Conservation (phyloP, 1,140 invertebrate genomes). For the Saccostrea glomerata region DNA sequence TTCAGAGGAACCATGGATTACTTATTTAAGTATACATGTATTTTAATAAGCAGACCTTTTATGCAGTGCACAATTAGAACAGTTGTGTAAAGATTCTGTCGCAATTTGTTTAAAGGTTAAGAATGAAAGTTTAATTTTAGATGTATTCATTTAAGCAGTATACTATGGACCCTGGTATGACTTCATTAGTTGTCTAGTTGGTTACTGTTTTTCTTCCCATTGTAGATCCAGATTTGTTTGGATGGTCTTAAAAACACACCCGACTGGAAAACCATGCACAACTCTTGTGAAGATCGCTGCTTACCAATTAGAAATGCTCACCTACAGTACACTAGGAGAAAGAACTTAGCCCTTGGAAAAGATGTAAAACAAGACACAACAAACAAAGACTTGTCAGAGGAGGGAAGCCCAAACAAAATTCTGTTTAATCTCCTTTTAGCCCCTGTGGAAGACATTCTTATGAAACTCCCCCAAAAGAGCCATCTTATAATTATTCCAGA, state of each 20-base stretch:
- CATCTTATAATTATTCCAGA: constrained; percentile 74
- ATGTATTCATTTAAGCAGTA: not conserved
- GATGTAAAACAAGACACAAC: not conserved
- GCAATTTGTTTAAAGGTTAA: too few species aligned
- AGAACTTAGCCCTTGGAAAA: constrained; percentile 59
- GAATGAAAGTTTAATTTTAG: not conserved
- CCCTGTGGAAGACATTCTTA: constrained; percentile 72
- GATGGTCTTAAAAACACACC: constrained; percentile 58
- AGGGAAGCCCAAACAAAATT: constrained; percentile 59
- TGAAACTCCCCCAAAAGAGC: constrained; percentile 64
- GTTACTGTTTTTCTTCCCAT: not conserved
- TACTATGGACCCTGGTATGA: not conserved
- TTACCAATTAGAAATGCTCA: constrained; percentile 63
- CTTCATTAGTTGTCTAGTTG: not conserved
- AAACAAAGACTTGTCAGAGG: constrained; percentile 31
- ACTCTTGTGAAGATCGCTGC: constrained; percentile 69
- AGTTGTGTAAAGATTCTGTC: too few species aligned
- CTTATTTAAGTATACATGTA: too few species aligned
- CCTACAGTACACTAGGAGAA: constrained; percentile 56
- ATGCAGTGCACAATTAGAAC: too few species aligned
- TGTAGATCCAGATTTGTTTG: constrained; percentile 64
- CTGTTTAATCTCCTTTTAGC: constrained; percentile 73
- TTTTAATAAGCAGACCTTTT: too few species aligned
- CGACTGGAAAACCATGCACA: constrained; percentile 58
- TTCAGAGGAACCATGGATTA: too few species aligned